phyloP scores from a whole-genome alignment of 2,797 vertebrate genomes.

The Artibeus jamaicensis region DNA sequence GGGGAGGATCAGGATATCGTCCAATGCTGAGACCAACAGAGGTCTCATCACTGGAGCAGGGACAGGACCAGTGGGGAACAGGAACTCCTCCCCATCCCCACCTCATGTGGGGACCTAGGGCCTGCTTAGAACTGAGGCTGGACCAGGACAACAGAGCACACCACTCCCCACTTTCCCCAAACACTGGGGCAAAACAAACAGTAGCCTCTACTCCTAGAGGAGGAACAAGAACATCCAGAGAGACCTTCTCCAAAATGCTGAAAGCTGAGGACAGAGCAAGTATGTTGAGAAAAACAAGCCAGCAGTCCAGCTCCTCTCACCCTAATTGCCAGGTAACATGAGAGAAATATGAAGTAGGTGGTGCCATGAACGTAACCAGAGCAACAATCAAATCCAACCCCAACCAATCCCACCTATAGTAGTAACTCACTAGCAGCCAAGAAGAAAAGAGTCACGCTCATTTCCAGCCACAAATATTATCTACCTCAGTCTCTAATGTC shows the following conservation, averaged over 20 bases:
- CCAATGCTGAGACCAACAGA: neutral
- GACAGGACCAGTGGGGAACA: neutral
- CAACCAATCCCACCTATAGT: neutral
- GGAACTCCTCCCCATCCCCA: neutral
- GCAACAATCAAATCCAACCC: conserved; percentile 6
- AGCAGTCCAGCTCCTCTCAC: neutral
- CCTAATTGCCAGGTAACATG: neutral
- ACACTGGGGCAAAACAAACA: neutral
- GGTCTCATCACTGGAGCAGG: neutral
- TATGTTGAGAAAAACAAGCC: neutral
- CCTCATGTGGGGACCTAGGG: neutral
- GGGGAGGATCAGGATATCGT: neutral
- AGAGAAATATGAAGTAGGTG: conserved; percentile 4
- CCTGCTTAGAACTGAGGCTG: neutral
- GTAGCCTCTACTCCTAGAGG: neutral
- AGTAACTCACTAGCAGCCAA: neutral
- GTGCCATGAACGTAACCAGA: neutral
- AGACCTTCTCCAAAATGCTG: neutral
- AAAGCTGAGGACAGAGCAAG: neutral
- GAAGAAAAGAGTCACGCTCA: neutral
- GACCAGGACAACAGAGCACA: neutral
- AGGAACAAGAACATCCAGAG: neutral
- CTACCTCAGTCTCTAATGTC: neutral
- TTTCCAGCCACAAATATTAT: conserved; percentile 37
- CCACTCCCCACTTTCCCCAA: neutral